phyloP scores from a whole-genome alignment of 2,797 vertebrate species.

The Pipistrellus pygmaeus region DNA sequence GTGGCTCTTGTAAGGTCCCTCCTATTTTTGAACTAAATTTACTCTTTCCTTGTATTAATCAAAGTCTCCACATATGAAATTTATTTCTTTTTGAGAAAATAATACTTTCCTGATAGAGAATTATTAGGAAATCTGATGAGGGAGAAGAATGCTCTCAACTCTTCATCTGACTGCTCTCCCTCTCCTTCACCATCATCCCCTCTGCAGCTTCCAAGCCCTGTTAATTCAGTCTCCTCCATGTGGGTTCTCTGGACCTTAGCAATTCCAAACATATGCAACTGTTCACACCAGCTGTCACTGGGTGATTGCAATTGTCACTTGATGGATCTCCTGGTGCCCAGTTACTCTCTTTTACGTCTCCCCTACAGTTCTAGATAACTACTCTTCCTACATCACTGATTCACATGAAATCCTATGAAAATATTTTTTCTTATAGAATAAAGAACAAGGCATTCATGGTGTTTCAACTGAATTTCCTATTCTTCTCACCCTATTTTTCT shows the following conservation, averaged over 20 bases:
- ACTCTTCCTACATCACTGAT: background rate
- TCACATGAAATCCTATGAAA: background rate
- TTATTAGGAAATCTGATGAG: background rate
- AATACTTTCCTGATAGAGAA: conserved; percentile 8
- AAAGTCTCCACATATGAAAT: background rate
- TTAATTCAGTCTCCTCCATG: background rate
- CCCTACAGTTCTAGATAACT: background rate
- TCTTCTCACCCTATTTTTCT: background rate
- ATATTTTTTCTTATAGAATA: background rate
- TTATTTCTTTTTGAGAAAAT: conserved; percentile 30
- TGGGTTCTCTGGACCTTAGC: background rate
- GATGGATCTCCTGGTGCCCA: background rate
- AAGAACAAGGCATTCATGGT: background rate
- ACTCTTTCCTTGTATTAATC: conserved; percentile 5
- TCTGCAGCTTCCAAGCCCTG: background rate
- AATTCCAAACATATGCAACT: too few relatives aligned
- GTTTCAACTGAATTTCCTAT: background rate
- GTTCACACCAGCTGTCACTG: background rate
- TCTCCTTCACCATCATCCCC: background rate
- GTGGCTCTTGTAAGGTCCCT: background rate
- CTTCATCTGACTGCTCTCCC: background rate
- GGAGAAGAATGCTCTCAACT: background rate
- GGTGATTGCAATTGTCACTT: background rate
- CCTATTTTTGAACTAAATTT: background rate
- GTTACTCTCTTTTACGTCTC: background rate